Percentiles rank a stretch among this genome's conserved stretches.
Evolutionary conservation across 2,888 invertebrate species (phyloP).

Genomic region (Drosophila paranaensis): DNA sequence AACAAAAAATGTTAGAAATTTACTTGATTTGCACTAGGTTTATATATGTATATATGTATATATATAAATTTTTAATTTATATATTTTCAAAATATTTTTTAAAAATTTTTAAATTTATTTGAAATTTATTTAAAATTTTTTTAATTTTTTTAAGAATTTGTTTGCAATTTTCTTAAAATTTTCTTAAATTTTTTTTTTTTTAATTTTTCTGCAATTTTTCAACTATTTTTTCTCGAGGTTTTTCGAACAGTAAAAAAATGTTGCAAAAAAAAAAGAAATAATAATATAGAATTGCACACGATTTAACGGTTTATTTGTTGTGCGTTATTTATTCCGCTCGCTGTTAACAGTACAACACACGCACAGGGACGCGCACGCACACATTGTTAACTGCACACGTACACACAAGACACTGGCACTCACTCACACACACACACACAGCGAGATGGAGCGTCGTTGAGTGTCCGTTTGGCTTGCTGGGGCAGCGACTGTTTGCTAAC

Average conservation of each 20-base stretch:
- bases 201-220: neutral
- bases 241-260: slow-evolving; percentile 29
- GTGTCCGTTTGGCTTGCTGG: slow-evolving; percentile 33
- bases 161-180: too few relatives aligned
- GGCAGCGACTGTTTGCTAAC: slow-evolving; percentile 83
- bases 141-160: too few relatives aligned
- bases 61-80: neutral
- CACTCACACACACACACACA: neutral
- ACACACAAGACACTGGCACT: neutral
- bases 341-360: slow-evolving; percentile 11
- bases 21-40: neutral
- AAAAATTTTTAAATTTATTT: neutral
- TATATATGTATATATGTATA: neutral
- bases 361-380: neutral
- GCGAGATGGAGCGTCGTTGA: neutral
- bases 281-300: neutral
- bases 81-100: neutral
- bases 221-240: neutral
- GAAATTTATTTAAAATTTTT: too few relatives aligned
- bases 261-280: slow-evolving; percentile 7
- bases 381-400: slow-evolving; percentile 4
- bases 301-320: slow-evolving; percentile 13
- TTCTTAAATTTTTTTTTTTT: too few relatives aligned
- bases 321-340: slow-evolving; percentile 17
- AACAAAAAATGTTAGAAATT: slow-evolving; percentile 17